Conservation (phyloP, 2,113 vertebrate species). For the Salvelinus fontinalis region DNA sequence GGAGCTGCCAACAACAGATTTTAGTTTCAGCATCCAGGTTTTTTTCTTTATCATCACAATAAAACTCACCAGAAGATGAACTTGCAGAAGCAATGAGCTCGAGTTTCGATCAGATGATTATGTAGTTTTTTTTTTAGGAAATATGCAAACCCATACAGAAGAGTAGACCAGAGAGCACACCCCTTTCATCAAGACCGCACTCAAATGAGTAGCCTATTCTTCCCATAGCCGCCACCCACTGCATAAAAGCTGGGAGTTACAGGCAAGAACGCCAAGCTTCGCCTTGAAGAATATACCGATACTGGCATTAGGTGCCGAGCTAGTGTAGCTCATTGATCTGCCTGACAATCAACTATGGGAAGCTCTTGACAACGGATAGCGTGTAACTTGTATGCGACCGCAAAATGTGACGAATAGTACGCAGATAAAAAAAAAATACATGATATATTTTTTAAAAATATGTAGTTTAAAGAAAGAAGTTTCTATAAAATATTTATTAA, state of each 20-base stretch:
- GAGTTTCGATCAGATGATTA: too few species aligned
- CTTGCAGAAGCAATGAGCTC: too few species aligned
- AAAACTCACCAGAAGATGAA: too few species aligned
- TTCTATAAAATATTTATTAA: background rate
- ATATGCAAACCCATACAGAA: too few species aligned
- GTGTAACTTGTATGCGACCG: background rate
- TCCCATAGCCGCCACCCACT: slow-evolving; percentile 25
- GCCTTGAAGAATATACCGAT: background rate
- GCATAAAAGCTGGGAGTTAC: slow-evolving; percentile 7
- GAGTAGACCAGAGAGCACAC: background rate
- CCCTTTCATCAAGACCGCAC: background rate
- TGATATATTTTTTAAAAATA: slow-evolving; percentile 10
- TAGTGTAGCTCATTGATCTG: background rate
- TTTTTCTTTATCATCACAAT: too few species aligned
- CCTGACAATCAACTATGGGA: background rate
- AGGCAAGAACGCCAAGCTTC: background rate
- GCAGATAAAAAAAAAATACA: background rate
- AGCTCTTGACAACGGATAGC: background rate
- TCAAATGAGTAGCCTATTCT: background rate
- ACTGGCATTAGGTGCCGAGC: background rate
- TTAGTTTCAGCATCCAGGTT: too few species aligned
- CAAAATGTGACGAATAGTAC: slow-evolving; percentile 1
- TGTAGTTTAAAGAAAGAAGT: slow-evolving; percentile 26
- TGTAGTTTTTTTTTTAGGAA: too few species aligned
- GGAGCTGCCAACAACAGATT: background rate